A percentile compares a stretch with the other conserved stretches of the same genome.
Evolutionary conservation across 2,888 invertebrate species (phyloP).

Genomic region (Parnassius apollo): DNA sequence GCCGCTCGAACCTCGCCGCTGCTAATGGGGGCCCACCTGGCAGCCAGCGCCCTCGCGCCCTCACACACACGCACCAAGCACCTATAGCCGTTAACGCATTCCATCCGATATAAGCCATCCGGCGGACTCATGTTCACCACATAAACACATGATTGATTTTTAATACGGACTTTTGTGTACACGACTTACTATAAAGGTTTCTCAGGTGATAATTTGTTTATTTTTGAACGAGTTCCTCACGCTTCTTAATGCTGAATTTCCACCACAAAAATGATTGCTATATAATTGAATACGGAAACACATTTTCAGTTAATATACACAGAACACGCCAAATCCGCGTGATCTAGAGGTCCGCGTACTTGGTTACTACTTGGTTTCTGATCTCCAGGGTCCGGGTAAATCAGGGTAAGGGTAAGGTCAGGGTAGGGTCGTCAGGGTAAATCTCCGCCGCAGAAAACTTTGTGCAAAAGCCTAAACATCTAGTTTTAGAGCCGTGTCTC

Average conservation of each 20-base stretch:
- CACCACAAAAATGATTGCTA: neutral
- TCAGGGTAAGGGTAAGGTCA: too few species aligned
- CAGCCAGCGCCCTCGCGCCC: conserved; percentile 44
- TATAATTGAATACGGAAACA: too few species aligned
- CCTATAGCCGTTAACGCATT: conserved; percentile 43
- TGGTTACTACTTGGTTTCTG: too few species aligned
- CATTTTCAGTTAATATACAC: too few species aligned
- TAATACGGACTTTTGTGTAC: conserved; percentile 33
- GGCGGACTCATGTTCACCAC: conserved; percentile 32
- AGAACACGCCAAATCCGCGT: too few species aligned
- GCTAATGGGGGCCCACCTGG: conserved; percentile 79
- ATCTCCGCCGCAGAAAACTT: too few species aligned
- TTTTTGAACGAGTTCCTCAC: neutral
- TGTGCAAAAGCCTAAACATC: too few species aligned
- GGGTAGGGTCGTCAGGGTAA: too few species aligned
- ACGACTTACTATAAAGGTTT: conserved; percentile 20
- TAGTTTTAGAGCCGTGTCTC: too few species aligned
- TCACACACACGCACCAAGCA: conserved; percentile 41
- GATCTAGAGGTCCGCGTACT: too few species aligned
- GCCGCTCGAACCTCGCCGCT: conserved; percentile 74
- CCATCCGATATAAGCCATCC: conserved; percentile 45
- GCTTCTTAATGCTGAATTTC: neutral
- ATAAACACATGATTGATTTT: conserved; percentile 37
- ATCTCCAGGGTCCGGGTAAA: too few species aligned
- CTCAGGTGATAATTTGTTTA: conserved; percentile 19